These are phyloP conservation scores for Grapholita molesta DNA, from an alignment of 1,140 invertebrate genomes.

Conservation along the genomic window DNA sequence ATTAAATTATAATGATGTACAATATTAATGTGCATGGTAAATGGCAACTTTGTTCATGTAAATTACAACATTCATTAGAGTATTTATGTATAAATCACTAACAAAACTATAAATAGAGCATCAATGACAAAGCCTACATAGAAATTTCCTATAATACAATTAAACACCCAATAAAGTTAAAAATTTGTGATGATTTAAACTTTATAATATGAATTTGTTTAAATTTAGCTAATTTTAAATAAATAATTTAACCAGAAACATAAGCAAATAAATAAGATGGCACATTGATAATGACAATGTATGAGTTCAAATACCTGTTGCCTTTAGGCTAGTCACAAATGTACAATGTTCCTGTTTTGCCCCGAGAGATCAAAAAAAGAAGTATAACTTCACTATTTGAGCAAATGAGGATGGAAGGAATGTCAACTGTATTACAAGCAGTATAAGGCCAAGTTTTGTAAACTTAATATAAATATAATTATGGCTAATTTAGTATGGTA, in stretches of 20 bases:
- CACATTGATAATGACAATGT: not conserved
- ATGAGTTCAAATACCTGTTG: not conserved
- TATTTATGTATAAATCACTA: not conserved
- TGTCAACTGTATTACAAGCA: not conserved
- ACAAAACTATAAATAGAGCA: not conserved
- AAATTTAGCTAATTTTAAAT: not conserved
- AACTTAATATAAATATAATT: not conserved
- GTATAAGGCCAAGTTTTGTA: not conserved
- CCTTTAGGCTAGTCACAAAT: not conserved
- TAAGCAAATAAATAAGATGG: not conserved
- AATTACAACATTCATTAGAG: conserved; percentile 1
- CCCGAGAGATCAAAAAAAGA: conserved; percentile 10
- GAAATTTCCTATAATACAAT: not conserved
- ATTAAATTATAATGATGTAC: not conserved
- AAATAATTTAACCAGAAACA: not conserved
- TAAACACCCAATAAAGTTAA: not conserved
- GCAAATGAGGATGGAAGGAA: conserved; percentile 12
- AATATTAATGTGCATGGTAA: not conserved
- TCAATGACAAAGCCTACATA: not conserved
- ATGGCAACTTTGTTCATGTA: conserved; percentile 7
- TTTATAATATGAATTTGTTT: no score
- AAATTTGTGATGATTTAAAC: not conserved
- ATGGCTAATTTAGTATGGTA: not conserved
- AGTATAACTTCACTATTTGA: conserved; percentile 3
- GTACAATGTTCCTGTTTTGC: not conserved